Evolutionary conservation across 2,888 invertebrate species (phyloP), one percentile per base, ranked within the genome.

Genomic region (Ectemnius cavifrons): DNA sequence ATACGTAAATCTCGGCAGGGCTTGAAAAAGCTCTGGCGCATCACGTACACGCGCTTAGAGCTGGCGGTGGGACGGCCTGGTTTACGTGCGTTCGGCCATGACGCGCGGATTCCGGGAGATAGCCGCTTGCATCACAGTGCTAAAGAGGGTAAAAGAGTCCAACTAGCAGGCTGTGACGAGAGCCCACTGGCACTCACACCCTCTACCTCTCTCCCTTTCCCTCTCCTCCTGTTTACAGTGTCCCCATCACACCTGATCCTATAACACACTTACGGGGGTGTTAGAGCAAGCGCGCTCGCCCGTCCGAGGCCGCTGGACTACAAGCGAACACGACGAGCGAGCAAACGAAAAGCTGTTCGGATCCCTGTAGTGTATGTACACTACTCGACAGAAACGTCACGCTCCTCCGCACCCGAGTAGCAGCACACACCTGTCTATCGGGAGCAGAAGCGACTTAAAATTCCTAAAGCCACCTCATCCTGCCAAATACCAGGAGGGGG

Each of bases 201-300:
- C 23, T 23, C 20, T 20, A 1, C 2, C 1, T 2, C 20, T 20
- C 23, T 23, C 75, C 63, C 65, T 67, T 78, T 68, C 67, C 75
- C 71, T 71, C 23, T 73, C 63, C 49, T 49, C 49, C 64, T 80
- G 80, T 83, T 82, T 79, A 82, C 80, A 61, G 62, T 70, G 70
- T 58, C 52, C 23, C 69, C 63, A 67, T 75, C 78, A 73, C 83
- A 80, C 73, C 73, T 83, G 83, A 83, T 80, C 81, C 77, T 75
- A 73, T 77, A 78, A 71, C 58, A 58, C 63, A 61, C 65, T 56
- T 67, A 49, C 64, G 68, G 45, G 63, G 65, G 63, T 58, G 79
- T 74, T 75, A 71, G 66, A 37, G 37, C 8, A 11, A 37, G 37
- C 8, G 8, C 37, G 37, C 23, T 2, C 23, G 23, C 23, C 3